Evolutionary conservation across 2,888 invertebrate species (phyloP), one percentile per base, ranked within the genome.

Genomic region (Trichogramma dendrolimi): DNA sequence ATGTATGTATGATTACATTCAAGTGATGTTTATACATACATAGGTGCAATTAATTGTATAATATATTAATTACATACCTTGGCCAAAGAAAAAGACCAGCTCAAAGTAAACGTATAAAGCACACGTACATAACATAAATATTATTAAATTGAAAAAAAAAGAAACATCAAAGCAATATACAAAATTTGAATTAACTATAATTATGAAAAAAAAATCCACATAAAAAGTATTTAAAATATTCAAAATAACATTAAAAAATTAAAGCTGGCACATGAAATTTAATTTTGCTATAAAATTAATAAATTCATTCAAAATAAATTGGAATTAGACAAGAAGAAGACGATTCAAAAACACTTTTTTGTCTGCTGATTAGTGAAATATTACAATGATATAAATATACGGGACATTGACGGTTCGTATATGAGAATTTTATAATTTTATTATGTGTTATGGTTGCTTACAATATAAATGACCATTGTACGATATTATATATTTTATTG

Each of bases 381-480:
- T 46, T 10, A 10, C 8, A 46, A 75, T 71, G 73, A 75, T 71
- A 71, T 73, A 74, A 55, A 67, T 57, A 55, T 58, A 61, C 60
- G 60, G 60, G 61, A 62, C 67, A 70, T 74, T 74, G 72, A 27
- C 70, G 70, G 74, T 69, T 71, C 69, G 57, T 63, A 70, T 76
- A 61, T 46, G n/a, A 10, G n/a, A 46, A 75, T 73, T 76, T 77
- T 73, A 72, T 75, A 76, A 76, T 77, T 77, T 77, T 72, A 76
- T 72, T 75, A 73, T 72, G 27, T 2, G 72, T 75, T 76, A 72
- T 68, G 43, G 61, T 64, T 64, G 59, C 62, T 66, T 64, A 58
- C 27, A 27, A 27, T 27, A 27, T 27, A 27, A 27, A 27, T 27
- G 27, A 27, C 27, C 27, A 27, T 27, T 27, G 27, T 27, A 27